Evolutionary conservation across 1,140 invertebrate genomes (phyloP).

Genomic region (Diploscapter pachys): DNA sequence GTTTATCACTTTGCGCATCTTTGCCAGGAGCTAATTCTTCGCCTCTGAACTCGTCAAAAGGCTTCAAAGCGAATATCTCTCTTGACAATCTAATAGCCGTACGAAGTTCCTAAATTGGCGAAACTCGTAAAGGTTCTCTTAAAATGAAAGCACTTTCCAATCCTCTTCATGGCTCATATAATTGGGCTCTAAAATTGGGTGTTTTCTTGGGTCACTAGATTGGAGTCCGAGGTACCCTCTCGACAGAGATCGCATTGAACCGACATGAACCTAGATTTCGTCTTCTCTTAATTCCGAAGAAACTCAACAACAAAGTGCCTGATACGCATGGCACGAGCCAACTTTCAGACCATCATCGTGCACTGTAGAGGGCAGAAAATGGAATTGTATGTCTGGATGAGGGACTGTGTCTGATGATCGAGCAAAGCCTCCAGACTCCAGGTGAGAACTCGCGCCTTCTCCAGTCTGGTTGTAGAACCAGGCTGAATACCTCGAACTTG

Average conservation of each 20-base stretch:
- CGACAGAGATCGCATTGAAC: slow-evolving; percentile 74
- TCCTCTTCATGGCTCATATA: slow-evolving; percentile 69
- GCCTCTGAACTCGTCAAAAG: slow-evolving; percentile 62
- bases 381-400: slow-evolving; percentile 64
- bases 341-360: slow-evolving; percentile 62
- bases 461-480: slow-evolving; percentile 62
- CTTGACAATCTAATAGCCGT: slow-evolving; percentile 60
- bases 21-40: slow-evolving; percentile 60
- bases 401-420: slow-evolving; percentile 48
- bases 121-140: too few species aligned
- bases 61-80: slow-evolving; percentile 63
- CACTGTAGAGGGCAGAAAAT: slow-evolving; percentile 64
- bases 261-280: slow-evolving; percentile 57
- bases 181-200: slow-evolving; percentile 84
- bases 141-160: slow-evolving; percentile 44
- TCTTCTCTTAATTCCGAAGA: too few species aligned
- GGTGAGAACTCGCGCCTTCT: slow-evolving; percentile 61
- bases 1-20: slow-evolving; percentile 46
- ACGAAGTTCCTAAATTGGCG: slow-evolving; percentile 27
- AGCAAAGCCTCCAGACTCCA: slow-evolving; percentile 64
- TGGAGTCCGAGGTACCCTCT: slow-evolving; percentile 75
- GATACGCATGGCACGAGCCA: slow-evolving; percentile 54
- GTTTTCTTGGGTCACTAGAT: slow-evolving; percentile 73
- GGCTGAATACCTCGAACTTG: slow-evolving; percentile 36
- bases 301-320: slow-evolving; percentile 31